These are phyloP conservation scores for Gallirallus australis DNA, from an alignment of 2,797 vertebrate genomes.

Conservation along the genomic window DNA sequence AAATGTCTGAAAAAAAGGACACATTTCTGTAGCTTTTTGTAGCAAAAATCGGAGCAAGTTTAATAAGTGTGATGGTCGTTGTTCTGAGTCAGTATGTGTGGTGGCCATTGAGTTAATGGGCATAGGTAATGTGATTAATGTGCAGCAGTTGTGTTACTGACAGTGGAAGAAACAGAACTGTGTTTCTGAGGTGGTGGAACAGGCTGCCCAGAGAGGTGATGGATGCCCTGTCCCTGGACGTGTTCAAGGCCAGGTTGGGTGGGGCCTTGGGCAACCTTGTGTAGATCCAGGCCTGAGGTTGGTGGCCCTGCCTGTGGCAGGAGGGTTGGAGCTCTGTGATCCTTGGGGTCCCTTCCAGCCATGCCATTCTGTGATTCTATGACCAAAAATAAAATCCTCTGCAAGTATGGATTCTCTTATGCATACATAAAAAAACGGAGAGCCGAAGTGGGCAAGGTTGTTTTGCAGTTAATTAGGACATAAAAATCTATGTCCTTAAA, in stretches of 20 bases:
- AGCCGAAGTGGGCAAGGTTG: not conserved
- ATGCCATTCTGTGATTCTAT: too few relatives aligned
- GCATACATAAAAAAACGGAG: not conserved
- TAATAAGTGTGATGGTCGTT: not conserved
- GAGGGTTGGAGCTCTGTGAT: too few relatives aligned
- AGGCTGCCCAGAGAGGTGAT: too few relatives aligned
- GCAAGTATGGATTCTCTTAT: not conserved
- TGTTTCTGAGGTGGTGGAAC: not conserved
- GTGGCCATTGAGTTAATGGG: not conserved
- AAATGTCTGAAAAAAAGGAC: not conserved
- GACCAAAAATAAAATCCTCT: not conserved
- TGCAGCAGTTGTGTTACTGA: not conserved
- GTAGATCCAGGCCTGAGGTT: too few relatives aligned
- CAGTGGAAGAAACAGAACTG: not conserved
- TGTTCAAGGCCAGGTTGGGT: too few relatives aligned
- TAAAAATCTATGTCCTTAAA: not conserved
- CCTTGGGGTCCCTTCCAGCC: too few relatives aligned
- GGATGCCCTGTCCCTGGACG: too few relatives aligned
- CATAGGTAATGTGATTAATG: not conserved
- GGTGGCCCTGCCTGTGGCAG: too few relatives aligned
- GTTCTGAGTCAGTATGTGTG: not conserved
- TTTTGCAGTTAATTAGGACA: not conserved
- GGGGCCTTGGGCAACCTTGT: too few relatives aligned
- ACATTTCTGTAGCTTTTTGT: not conserved
- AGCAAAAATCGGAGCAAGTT: not conserved